These are phyloP conservation scores for Vulpes ferrilata DNA, from an alignment of 2,113 vertebrate species.

Conservation along the genomic window DNA sequence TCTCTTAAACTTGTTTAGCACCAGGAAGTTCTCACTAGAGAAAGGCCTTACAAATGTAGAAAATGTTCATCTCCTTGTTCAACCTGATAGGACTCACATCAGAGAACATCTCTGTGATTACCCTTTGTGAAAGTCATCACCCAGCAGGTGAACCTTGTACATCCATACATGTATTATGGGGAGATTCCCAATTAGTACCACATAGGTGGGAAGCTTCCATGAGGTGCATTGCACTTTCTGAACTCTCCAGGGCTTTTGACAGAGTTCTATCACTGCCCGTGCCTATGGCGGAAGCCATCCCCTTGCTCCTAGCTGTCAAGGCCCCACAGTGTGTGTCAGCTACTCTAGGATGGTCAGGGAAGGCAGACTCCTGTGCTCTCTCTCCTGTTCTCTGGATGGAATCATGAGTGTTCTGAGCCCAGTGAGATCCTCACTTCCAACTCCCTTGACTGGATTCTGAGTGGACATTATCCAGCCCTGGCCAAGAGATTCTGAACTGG, in stretches of 20 bases:
- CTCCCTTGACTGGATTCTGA: background rate
- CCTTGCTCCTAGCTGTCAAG: background rate
- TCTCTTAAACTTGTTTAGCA: background rate
- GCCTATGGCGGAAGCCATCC: background rate
- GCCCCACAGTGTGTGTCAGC: background rate
- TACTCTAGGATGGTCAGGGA: background rate
- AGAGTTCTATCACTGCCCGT: background rate
- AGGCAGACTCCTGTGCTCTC: background rate
- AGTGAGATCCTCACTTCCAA: background rate
- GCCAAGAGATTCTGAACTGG: background rate
- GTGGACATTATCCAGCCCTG: background rate
- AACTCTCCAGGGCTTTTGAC: background rate
- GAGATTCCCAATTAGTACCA: background rate
- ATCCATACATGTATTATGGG: background rate
- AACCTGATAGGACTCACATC: background rate
- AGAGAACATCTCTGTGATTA: background rate
- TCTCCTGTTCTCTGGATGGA: background rate
- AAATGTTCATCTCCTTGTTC: background rate
- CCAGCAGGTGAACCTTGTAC: background rate
- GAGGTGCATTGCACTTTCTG: background rate
- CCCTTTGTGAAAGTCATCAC: background rate
- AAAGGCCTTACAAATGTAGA: background rate
- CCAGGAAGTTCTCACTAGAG: background rate
- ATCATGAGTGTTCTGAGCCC: background rate
- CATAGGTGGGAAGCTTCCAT: background rate